A percentile compares a stretch with the other conserved stretches of the same genome.
phyloP scores from a whole-genome alignment of 37 sponge, comb jelly and placozoan species.

The Dysidea cf. avara region DNA sequence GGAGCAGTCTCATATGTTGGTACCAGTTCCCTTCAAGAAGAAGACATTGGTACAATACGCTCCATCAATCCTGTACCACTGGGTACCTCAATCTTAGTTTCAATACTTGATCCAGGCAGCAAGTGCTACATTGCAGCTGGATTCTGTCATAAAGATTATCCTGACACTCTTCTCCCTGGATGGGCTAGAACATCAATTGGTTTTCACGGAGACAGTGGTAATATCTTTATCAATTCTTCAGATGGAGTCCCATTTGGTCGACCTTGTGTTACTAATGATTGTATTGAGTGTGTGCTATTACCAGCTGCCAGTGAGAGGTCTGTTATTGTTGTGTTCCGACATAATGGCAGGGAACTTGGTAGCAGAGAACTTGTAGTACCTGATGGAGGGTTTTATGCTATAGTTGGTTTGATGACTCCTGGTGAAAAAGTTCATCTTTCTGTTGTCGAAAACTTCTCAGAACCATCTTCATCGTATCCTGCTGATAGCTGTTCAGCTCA shows the following conservation, averaged over 20 bases:
- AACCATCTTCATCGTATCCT: too few species aligned
- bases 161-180: constrained; percentile 54
- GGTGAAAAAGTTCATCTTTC: constrained; percentile 43
- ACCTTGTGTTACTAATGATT: constrained; percentile 29
- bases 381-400: constrained; percentile 57
- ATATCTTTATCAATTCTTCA: constrained; percentile 24
- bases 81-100: background rate
- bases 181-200: constrained; percentile 57
- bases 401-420: constrained; percentile 56
- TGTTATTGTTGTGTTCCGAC: constrained; percentile 38
- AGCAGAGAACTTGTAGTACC: constrained; percentile 17
- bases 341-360: constrained; percentile 28
- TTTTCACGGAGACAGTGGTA: constrained; percentile 57
- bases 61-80: constrained; percentile 8
- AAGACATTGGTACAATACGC: constrained; percentile 37
- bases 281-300: constrained; percentile 29
- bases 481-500: too few species aligned
- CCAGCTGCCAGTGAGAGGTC: constrained; percentile 12
- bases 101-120: constrained; percentile 41
- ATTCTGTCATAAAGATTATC: constrained; percentile 50
- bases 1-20: constrained; percentile 45
- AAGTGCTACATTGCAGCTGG: constrained; percentile 52
- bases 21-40: constrained; percentile 7
- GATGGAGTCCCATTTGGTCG: constrained; percentile 9
- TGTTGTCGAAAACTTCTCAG: background rate